phyloP scores from a whole-genome alignment of 2,797 vertebrate species.

The Podarcis siculus region DNA sequence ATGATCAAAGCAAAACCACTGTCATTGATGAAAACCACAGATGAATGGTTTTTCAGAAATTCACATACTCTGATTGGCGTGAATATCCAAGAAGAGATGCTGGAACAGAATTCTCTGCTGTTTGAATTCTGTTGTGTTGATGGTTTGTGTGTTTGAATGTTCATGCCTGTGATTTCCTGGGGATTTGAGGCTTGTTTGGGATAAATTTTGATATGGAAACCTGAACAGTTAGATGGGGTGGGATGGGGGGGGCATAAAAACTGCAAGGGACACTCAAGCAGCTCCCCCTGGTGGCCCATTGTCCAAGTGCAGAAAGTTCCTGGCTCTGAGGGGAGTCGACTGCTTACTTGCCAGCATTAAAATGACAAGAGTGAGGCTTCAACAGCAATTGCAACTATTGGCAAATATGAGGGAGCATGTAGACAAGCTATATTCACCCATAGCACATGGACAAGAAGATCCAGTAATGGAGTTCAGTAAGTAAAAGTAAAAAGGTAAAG shows the following conservation, averaged over 20 bases:
- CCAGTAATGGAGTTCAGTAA: neutral
- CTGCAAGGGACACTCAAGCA: neutral
- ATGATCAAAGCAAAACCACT: neutral
- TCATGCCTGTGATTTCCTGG: neutral
- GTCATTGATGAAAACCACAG: neutral
- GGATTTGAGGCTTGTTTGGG: neutral
- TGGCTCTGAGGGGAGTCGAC: neutral
- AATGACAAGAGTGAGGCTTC: neutral
- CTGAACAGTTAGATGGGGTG: neutral
- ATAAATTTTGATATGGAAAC: neutral
- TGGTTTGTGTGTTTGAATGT: neutral
- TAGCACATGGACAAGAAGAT: neutral
- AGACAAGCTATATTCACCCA: rapidly evolving
- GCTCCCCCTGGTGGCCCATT: conserved; percentile 15
- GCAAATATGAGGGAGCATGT: neutral
- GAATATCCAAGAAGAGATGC: neutral
- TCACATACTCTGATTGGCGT: neutral
- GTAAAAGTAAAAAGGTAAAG: neutral
- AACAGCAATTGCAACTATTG: neutral
- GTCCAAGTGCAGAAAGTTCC: neutral
- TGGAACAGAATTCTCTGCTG: neutral
- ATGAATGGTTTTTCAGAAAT: neutral
- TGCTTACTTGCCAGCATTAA: neutral
- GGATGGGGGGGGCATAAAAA: neutral
- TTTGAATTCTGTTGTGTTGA: neutral